Percentiles rank a stretch among this genome's conserved stretches.
Evolutionary conservation across 2,797 vertebrate species (phyloP).

Genomic region (Typhlichthys subterraneus): DNA sequence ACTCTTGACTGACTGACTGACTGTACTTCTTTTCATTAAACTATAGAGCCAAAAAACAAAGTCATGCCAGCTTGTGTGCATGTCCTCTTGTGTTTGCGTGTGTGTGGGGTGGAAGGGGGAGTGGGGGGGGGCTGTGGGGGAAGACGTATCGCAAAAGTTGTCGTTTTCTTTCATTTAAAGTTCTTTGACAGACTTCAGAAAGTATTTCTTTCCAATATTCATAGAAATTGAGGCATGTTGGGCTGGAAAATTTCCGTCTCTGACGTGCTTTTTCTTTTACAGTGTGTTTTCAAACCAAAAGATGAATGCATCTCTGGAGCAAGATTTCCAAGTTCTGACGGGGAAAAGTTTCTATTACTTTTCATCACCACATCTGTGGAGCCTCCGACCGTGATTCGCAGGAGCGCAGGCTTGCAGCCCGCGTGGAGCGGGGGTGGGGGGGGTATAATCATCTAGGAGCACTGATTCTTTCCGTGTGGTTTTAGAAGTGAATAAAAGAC

Average conservation of each 20-base stretch:
- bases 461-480: too few relatives aligned
- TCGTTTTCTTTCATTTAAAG: conserved; percentile 8
- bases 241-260: background rate
- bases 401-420: too few relatives aligned
- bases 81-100: background rate
- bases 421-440: too few relatives aligned
- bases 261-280: background rate
- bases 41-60: background rate
- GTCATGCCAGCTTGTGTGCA: background rate
- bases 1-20: conserved; percentile 29
- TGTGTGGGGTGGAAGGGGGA: background rate
- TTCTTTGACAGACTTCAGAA: conserved; percentile 9
- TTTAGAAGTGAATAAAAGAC: too few relatives aligned
- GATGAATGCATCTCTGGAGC: background rate
- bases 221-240: background rate
- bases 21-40: conserved; percentile 34
- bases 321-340: too few relatives aligned
- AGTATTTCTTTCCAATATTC: background rate
- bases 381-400: too few relatives aligned
- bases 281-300: background rate
- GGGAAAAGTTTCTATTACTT: too few relatives aligned
- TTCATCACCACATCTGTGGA: too few relatives aligned
- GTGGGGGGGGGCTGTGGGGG: background rate
- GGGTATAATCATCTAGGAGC: too few relatives aligned
- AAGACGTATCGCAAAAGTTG: background rate